Conservation (phyloP, 2,888 invertebrate species). For the Macrostomum cliftonense region DNA sequence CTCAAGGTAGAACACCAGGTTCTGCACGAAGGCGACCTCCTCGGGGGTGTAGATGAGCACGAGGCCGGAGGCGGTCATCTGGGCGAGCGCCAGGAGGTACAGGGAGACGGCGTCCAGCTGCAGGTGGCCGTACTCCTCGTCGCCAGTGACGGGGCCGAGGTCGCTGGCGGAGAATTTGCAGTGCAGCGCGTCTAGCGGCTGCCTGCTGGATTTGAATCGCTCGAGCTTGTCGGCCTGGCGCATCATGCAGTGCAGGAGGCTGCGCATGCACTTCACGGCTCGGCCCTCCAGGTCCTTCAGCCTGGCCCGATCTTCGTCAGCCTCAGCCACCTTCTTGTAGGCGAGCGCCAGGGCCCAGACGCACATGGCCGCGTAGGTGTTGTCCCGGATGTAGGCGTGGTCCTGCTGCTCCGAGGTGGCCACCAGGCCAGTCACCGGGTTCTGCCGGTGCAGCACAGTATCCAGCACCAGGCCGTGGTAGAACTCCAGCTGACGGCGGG, state of each 20-base stretch:
- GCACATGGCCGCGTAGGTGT: slow-evolving; percentile 82
- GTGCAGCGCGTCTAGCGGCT: slow-evolving; percentile 78
- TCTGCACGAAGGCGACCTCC: slow-evolving; percentile 88
- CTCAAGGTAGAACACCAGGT: slow-evolving; percentile 87
- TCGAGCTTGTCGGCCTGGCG: slow-evolving; percentile 92
- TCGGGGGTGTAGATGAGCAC: slow-evolving; percentile 82
- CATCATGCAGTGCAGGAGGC: slow-evolving; percentile 94
- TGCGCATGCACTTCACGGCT: slow-evolving; percentile 45
- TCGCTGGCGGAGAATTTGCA: slow-evolving; percentile 55
- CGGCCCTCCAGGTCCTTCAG: slow-evolving; percentile 69
- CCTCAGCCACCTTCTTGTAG: slow-evolving; percentile 92
- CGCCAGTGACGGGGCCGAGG: slow-evolving; percentile 56
- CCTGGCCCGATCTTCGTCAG: slow-evolving; percentile 92
- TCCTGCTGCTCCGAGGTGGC: slow-evolving; percentile 50
- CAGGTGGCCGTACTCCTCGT: slow-evolving; percentile 83
- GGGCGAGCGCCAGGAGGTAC: slow-evolving; percentile 70
- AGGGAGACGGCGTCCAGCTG: slow-evolving; percentile 82
- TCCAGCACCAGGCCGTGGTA: too few relatives aligned
- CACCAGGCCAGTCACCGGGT: slow-evolving; percentile 88
- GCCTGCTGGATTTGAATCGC: slow-evolving; percentile 67
- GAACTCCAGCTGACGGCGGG: too few relatives aligned
- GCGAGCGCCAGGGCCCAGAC: slow-evolving; percentile 97
- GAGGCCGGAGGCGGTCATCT: slow-evolving; percentile 88
- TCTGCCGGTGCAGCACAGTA: slow-evolving; percentile 42
- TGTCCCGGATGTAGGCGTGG: slow-evolving; percentile 96